Percentiles rank a stretch among this genome's conserved stretches.
Evolutionary conservation across 2,888 invertebrate species (phyloP).

Genomic region (Archaeoteleia sp.): DNA sequence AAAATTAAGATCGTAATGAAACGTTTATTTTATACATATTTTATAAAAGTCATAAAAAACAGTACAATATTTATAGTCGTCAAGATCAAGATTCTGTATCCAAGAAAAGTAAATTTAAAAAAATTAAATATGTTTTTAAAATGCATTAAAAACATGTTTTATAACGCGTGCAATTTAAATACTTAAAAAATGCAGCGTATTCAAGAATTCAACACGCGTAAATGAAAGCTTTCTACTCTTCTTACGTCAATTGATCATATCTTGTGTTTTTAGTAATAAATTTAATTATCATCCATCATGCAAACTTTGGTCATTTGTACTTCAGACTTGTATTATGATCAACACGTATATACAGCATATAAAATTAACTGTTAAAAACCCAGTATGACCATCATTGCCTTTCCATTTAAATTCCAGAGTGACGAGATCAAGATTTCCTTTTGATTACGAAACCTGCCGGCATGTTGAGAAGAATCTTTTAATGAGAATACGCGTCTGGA

Average conservation of each 20-base stretch:
- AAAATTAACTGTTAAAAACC: slow-evolving; percentile 1
- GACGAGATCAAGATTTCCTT: slow-evolving; percentile 18
- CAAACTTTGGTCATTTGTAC: slow-evolving; percentile 1
- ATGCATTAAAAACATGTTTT: too few species aligned
- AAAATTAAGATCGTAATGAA: too few species aligned
- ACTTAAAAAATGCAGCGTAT: too few species aligned
- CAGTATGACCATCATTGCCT: slow-evolving; percentile 6
- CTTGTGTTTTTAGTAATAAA: neutral
- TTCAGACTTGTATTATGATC: neutral
- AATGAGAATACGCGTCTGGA: slow-evolving; percentile 21
- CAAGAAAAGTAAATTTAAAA: too few species aligned
- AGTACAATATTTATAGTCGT: too few species aligned
- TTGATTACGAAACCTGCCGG: slow-evolving; percentile 18
- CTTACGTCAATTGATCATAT: neutral
- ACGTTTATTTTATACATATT: too few species aligned
- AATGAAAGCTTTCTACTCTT: neutral
- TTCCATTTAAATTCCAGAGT: slow-evolving; percentile 26
- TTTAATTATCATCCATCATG: neutral
- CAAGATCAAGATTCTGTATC: too few species aligned
- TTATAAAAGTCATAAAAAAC: too few species aligned
- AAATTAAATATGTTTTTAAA: too few species aligned
- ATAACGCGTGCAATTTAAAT: too few species aligned
- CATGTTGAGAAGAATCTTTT: slow-evolving; percentile 20
- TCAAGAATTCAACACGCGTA: neutral
- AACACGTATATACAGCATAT: neutral